Evolutionary conservation across 2,113 vertebrate species (phyloP).

Genomic region (Corythornis cristatus): DNA sequence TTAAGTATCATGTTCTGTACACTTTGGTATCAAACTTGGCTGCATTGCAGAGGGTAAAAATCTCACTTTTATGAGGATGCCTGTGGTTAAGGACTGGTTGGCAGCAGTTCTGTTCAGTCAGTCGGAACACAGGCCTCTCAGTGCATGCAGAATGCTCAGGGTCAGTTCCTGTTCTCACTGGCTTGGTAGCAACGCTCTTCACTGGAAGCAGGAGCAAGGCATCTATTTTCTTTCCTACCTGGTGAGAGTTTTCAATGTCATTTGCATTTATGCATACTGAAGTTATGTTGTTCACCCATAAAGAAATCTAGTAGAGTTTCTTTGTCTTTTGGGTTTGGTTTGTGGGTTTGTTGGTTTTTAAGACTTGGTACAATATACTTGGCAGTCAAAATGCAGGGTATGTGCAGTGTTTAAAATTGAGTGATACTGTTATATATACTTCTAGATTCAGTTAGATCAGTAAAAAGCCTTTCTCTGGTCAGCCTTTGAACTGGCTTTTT

Average conservation of each 20-base stretch:
- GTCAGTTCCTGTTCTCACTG: neutral
- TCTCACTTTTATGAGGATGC: neutral
- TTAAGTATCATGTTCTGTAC: neutral
- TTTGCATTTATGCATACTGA: neutral
- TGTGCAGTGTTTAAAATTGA: neutral
- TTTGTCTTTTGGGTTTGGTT: neutral
- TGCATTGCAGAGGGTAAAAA: conserved; percentile 26
- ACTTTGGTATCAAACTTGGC: neutral
- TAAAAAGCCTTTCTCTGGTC: neutral
- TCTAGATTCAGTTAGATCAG: neutral
- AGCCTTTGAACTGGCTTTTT: neutral
- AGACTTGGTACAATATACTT: fast-evolving
- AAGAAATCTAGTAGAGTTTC: neutral
- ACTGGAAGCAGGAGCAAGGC: neutral
- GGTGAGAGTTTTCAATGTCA: neutral
- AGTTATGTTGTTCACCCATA: neutral
- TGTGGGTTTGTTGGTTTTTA: neutral
- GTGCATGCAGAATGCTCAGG: neutral
- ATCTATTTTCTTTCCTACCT: neutral
- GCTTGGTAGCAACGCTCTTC: neutral
- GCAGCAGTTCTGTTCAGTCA: neutral
- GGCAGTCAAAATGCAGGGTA: neutral
- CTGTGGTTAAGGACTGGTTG: neutral
- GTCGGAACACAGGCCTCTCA: neutral
- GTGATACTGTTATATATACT: neutral